Evolutionary conservation across 2,888 invertebrate species (phyloP), one percentile per base, ranked within the genome.

Genomic region (Noctua janthe): DNA sequence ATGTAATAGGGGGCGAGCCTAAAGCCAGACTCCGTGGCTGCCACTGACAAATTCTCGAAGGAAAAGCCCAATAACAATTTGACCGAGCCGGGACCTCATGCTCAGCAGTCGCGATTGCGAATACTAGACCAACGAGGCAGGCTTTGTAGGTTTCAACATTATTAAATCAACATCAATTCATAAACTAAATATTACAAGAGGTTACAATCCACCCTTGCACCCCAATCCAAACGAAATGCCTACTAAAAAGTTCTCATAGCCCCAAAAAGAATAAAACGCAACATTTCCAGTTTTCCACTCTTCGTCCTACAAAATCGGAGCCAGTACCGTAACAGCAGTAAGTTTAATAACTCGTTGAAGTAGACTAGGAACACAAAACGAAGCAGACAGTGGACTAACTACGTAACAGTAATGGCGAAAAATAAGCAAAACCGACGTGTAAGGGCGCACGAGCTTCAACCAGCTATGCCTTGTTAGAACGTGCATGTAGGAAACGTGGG

Each of bases 361-460:
- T 87, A 74, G 78, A 67, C 64, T 82, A 71, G 78, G 71, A 87
- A 89, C 83, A 92, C 89, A 92, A 92, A 92, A 92, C 89, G 91
- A 91, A 84, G 76, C 87, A 88, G 89, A 89, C 91, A 89, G 87
- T 90, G 83, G 71, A 84, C 87, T 92, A 92, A 92, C 93, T 92
- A 89, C 92, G 82, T 92, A 92, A 88, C 92, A 82, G 86, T 87
- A 88, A 87, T 84, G 83, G 86, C 82, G 87, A 86, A 91, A 91
- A 87, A 88, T 89, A 86, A 87, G 87, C 87, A 91, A 89, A 91
- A 88, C 78, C 77, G 75, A 76, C 78, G 82, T 87, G 83, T 80
- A 84, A 69, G 78, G 79, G 80, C 15, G 72, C 59, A 72, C 70
- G 78, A 29, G 82, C 82, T 84, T 71, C 74, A 74, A 66, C 74